These are phyloP conservation scores for Drosophila neocordata DNA, from an alignment of 1,140 invertebrate species.

Conservation along the genomic window DNA sequence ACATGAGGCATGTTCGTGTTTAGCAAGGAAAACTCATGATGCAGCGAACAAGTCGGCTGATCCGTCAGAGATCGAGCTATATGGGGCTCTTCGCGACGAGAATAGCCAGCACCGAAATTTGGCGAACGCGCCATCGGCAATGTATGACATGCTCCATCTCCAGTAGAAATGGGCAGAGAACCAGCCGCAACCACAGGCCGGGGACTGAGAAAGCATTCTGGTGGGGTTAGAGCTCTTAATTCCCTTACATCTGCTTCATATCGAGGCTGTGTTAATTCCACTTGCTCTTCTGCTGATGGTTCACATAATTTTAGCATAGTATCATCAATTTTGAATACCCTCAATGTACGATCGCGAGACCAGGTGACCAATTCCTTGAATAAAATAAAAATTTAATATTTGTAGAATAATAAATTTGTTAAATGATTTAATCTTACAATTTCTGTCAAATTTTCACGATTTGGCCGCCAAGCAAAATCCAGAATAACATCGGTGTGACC, in stretches of 20 bases:
- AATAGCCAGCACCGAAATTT: conserved; percentile 52
- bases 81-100: conserved; percentile 63
- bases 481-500: conserved; percentile 97
- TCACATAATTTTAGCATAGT: conserved; percentile 89
- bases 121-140: conserved; percentile 69
- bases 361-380: conserved; percentile 96
- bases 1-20: conserved; percentile 94
- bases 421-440: conserved; percentile 49
- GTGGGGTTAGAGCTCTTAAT: conserved; percentile 56
- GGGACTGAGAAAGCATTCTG: conserved; percentile 60
- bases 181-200: conserved; percentile 47
- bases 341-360: conserved; percentile 95
- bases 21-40: conserved; percentile 94
- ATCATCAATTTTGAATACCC: conserved; percentile 95
- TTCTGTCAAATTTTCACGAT: conserved; percentile 76
- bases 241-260: conserved; percentile 58
- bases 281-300: conserved; percentile 73
- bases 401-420: background rate
- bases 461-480: conserved; percentile 96
- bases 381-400: background rate
- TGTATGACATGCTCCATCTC: conserved; percentile 37
- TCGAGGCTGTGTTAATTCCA: conserved; percentile 36
- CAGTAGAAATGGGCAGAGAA: conserved; percentile 57
- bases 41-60: conserved; percentile 86
- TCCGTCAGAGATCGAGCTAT: conserved; percentile 79